phyloP scores from a whole-genome alignment of 2,888 invertebrate genomes.

The Melieria crassipennis region DNA sequence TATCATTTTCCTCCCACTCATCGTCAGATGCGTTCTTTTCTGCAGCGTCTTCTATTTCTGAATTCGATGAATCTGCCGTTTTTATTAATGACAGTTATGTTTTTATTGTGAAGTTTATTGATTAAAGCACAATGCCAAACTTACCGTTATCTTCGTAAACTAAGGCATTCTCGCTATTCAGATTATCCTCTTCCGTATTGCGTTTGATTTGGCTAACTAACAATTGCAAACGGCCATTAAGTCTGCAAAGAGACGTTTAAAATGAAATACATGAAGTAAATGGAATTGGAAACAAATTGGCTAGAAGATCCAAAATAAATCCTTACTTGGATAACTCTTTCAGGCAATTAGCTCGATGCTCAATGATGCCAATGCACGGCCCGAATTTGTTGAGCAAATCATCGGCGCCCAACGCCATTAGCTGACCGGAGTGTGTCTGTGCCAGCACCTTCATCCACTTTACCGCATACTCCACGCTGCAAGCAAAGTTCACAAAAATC shows the following conservation, averaged over 20 bases:
- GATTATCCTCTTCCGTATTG: conserved; percentile 55
- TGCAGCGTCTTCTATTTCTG: conserved; percentile 49
- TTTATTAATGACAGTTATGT: conserved; percentile 6
- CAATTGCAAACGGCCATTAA: conserved; percentile 61
- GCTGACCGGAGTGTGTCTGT: conserved; percentile 62
- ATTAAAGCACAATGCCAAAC: background rate
- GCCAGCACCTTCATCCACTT: conserved; percentile 59
- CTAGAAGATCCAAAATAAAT: conserved; percentile 1
- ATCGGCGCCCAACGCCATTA: conserved; percentile 62
- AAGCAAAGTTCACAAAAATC: conserved; percentile 21
- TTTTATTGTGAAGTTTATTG: conserved; percentile 7
- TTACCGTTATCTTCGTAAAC: conserved; percentile 60
- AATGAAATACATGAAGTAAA: conserved; percentile 13
- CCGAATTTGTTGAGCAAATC: conserved; percentile 61
- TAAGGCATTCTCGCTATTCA: conserved; percentile 57
- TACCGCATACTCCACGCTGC: conserved; percentile 58
- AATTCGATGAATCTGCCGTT: conserved; percentile 49
- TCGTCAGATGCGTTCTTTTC: conserved; percentile 48
- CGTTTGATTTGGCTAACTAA: conserved; percentile 63
- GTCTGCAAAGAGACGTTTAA: conserved; percentile 48
- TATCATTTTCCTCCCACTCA: conserved; percentile 51
- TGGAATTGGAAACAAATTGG: background rate
- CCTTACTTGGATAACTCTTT: conserved; percentile 59
- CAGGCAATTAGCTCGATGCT: conserved; percentile 61
- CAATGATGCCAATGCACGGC: conserved; percentile 63